A percentile compares a stretch with the other conserved stretches of the same genome.
phyloP scores from a whole-genome alignment of 2,888 invertebrate genomes.

The Cerastoderma edule region DNA sequence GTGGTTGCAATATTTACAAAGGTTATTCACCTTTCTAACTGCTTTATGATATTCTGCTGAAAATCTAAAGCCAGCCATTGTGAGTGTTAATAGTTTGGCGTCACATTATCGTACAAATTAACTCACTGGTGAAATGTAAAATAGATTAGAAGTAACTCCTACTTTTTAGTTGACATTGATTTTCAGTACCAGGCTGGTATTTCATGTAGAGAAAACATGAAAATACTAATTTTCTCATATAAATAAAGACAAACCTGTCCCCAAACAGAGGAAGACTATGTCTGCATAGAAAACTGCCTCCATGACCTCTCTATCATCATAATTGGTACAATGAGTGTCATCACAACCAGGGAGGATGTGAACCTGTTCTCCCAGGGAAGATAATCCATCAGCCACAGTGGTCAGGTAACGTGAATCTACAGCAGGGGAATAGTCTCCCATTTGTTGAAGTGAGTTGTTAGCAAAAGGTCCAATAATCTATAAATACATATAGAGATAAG shows the following conservation, averaged over 20 bases:
- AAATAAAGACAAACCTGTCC: constrained; percentile 68
- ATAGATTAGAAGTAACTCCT: too few relatives aligned
- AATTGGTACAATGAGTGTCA: constrained; percentile 66
- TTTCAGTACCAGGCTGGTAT: too few relatives aligned
- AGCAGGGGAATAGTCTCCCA: constrained; percentile 77
- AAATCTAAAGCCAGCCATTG: too few relatives aligned
- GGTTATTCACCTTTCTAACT: too few relatives aligned
- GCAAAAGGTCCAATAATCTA: constrained; percentile 82
- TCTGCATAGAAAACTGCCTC: constrained; percentile 70
- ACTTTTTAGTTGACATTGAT: too few relatives aligned
- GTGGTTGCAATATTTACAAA: too few relatives aligned
- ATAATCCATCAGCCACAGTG: constrained; percentile 74
- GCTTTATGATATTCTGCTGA: too few relatives aligned
- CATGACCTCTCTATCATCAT: constrained; percentile 62
- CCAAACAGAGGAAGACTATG: constrained; percentile 77
- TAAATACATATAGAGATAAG: too few relatives aligned
- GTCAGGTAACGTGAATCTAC: constrained; percentile 66
- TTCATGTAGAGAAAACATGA: too few relatives aligned
- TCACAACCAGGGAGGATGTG: constrained; percentile 73
- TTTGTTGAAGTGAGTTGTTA: constrained; percentile 72
- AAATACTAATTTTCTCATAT: neutral
- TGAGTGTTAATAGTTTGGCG: too few relatives aligned
- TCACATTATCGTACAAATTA: too few relatives aligned
- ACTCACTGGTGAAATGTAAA: too few relatives aligned
- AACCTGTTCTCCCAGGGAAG: constrained; percentile 56